Evolutionary conservation across 2,888 invertebrate genomes (phyloP), one percentile per base, ranked within the genome.

Genomic region (Germaria angustata): DNA sequence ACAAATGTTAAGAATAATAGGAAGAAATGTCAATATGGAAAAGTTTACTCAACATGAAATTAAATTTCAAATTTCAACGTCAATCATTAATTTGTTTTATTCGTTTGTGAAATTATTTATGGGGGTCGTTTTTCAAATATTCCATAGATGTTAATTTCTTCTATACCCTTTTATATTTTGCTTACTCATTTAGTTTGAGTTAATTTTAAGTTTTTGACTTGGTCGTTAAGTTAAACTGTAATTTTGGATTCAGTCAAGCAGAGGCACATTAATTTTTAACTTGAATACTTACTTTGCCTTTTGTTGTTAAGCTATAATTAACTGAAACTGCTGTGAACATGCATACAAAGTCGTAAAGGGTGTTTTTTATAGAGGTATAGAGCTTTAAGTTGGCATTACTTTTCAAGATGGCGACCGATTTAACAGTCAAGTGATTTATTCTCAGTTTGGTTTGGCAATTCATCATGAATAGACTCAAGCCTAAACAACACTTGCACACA

Each of bases 221-320:
- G 63, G 63, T 78, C 65, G 65, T 39, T 72, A 46, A 68, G 41
- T 77, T 63, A 68, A 65, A 77, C 61, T 61, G 55, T 32, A 55
- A 77, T 77, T 81, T 68, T 63, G 65, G 55, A 55, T 55, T 77
- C 46, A 81, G 72, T 81, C 81, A 81, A 72, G 77, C 81, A 63
- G 66, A 68, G 73, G 77, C 51, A 17, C 39, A 41, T 51, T 55
- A 22, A 55, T 55, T 36, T 41, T 41, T 13, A 32, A 68, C 24
- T 32, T 28, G 17, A 68, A 11, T 41, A 24, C 24, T 20, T 34
- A 2, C 55, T 55, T 53, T 15, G 9, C 7, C 20, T 41, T 34
- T 68, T 13, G 15, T 53, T 53, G 2, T 28, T 7, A 8, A 36
- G 0, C 22, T 71, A 24, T 46, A 46, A 71, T 71, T 71, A 57